Evolutionary conservation across 2,797 vertebrate species (phyloP).

Genomic region (Oryzias sinensis): DNA sequence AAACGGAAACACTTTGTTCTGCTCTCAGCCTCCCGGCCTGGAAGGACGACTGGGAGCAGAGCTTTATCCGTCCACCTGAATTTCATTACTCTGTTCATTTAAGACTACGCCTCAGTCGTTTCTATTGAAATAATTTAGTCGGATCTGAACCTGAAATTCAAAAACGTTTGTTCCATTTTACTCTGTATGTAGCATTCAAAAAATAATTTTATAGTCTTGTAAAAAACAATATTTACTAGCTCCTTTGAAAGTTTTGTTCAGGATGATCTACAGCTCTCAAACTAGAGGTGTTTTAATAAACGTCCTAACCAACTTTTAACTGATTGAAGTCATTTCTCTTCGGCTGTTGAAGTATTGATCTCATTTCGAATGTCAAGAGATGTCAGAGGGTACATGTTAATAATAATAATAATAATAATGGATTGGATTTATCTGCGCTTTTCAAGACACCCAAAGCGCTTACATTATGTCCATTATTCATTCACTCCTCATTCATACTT

Average conservation of each 20-base stretch:
- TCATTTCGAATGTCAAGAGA: neutral
- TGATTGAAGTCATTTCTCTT: neutral
- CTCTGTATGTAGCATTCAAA: neutral
- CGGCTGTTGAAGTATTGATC: neutral
- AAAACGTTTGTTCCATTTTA: conserved; percentile 12
- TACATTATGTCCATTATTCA: too few species aligned
- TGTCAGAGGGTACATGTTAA: neutral
- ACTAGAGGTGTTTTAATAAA: too few species aligned
- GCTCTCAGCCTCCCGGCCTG: conserved; percentile 27
- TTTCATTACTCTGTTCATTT: conserved; percentile 50
- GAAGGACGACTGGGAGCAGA: conserved; percentile 19
- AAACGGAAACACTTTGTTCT: conserved; percentile 51
- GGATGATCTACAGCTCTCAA: too few species aligned
- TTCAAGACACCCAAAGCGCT: too few species aligned
- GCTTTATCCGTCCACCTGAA: conserved; percentile 59
- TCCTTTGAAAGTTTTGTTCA: too few species aligned
- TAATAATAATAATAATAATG: too few species aligned
- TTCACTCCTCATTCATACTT: too few species aligned
- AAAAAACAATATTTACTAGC: too few species aligned
- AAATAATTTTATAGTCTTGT: neutral
- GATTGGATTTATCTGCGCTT: too few species aligned
- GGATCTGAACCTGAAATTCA: conserved; percentile 22
- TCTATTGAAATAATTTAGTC: conserved; percentile 34
- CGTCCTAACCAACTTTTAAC: too few species aligned
- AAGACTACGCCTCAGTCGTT: conserved; percentile 51